These are phyloP conservation scores for Hippocampus kuda DNA, from an alignment of 2,797 vertebrate genomes.

Conservation along the genomic window DNA sequence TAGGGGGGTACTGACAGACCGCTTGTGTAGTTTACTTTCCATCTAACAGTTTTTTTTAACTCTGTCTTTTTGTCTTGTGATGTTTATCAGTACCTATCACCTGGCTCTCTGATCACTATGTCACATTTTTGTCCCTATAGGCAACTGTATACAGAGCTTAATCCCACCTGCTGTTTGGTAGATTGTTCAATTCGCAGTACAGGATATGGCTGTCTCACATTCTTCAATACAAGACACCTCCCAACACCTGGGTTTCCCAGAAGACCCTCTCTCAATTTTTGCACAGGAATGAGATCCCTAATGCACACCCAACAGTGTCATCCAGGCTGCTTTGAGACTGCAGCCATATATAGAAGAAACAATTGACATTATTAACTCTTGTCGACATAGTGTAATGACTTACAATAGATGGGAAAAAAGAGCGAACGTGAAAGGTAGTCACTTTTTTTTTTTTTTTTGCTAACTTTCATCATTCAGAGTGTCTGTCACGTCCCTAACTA, in stretches of 20 bases:
- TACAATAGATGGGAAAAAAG: conserved; percentile 6
- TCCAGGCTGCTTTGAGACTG: conserved; percentile 7
- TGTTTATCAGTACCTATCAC: conserved; percentile 7
- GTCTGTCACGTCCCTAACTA: conserved; percentile 62
- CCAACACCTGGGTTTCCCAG: conserved; percentile 33
- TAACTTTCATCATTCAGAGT: conserved; percentile 64
- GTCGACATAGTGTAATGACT: conserved; percentile 25
- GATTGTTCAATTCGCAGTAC: conserved; percentile 12
- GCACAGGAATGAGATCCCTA: conserved; percentile 48
- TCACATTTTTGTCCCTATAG: conserved; percentile 17
- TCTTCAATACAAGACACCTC: conserved; percentile 31
- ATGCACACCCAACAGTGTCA: conserved; percentile 14
- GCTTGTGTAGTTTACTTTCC: background rate
- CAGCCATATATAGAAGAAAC: conserved; percentile 12
- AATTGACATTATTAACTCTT: conserved; percentile 27
- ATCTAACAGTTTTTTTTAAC: background rate
- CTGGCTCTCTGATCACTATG: conserved; percentile 20
- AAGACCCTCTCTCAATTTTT: conserved; percentile 42
- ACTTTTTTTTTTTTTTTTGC: conserved; percentile 20
- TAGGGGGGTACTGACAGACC: background rate
- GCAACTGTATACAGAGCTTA: conserved; percentile 1
- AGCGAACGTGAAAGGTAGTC: conserved; percentile 22
- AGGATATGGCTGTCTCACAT: conserved; percentile 36
- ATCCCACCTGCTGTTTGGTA: conserved; percentile 12
- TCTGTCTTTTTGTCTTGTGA: background rate